A percentile compares a stretch with the other conserved stretches of the same genome.
Evolutionary conservation across 2,797 vertebrate genomes (phyloP).

Genomic region (Hozukius guyotensis): DNA sequence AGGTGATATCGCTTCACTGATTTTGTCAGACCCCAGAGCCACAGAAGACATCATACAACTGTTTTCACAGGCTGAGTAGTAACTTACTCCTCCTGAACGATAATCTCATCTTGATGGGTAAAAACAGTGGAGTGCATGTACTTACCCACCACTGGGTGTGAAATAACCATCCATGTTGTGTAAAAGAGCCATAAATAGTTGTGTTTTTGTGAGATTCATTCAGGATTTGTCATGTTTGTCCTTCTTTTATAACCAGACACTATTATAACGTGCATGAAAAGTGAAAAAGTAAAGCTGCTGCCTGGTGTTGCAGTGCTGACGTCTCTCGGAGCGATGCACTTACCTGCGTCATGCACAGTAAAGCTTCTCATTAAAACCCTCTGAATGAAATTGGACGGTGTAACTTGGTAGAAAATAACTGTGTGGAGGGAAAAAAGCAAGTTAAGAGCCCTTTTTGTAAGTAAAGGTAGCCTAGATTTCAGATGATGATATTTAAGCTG

Average conservation of each 20-base stretch:
- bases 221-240: neutral
- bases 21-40: neutral
- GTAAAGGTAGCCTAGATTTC: slow-evolving; percentile 18
- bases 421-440: neutral
- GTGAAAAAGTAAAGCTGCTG: neutral
- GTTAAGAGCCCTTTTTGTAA: neutral
- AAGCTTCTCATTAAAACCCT: slow-evolving; percentile 23
- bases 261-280: neutral
- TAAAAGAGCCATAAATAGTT: neutral
- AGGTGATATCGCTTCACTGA: neutral
- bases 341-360: slow-evolving; percentile 27
- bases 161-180: neutral
- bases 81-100: neutral
- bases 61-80: neutral
- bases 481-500: slow-evolving; percentile 5
- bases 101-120: neutral
- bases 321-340: slow-evolving; percentile 4
- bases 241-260: neutral
- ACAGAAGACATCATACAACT: neutral
- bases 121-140: neutral
- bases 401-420: neutral
- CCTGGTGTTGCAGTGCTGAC: neutral
- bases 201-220: neutral
- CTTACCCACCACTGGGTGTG: neutral
- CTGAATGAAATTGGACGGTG: neutral